Base-by-base conservation (phyloP, 2,113 vertebrate genomes). In the Peromyscus polionotus region DNA sequence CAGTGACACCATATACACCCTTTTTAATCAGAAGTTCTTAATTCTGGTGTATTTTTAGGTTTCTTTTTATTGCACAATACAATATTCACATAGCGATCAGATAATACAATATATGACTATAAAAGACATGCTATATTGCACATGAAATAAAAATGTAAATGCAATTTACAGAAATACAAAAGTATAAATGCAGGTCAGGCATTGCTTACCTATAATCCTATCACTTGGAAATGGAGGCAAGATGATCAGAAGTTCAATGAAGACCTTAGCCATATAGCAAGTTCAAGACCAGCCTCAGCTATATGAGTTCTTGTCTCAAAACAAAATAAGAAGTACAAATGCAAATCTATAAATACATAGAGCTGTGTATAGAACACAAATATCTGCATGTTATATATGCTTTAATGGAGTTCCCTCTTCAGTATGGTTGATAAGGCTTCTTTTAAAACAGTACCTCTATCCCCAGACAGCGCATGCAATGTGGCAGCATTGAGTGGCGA, bases 1-100 rank as follows among this genome's bases (percentile, higher is more conserved):
- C 5, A 63, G 5, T 76, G 26, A 7, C 48, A 76, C 20, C 2
- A 65, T 14, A 67, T 75, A 59, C 19, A 3, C 20, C 10, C 13
- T 79, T 92, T 94, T 87, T 59, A 92, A 94, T 45, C n/a, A 83
- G 61, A 70, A 94, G 28, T 48, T 89, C 89, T 96, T 17, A 88
- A 45, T 54, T 16, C 54, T 92, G 77, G 16, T 75, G 2, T 59
- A 8, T 42, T 63, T 79, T 90, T 90, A 85, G n/a, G 28, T 36
- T 14, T 76, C 31, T 85, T 4, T 70, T n/a, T 85, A 13, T 72
- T 81, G n/a, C 24, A 63, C 2, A 45, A 77, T 42, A 19, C 20
- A 72, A 42, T 17, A 59, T 36, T 85, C 19, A 65, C 45, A 86
- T 51, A 28, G 45, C 7, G 33, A 85, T 4, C 7, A 54, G 17